Percentiles rank a stretch among this genome's conserved stretches.
Conservation (phyloP, 1,140 invertebrate genomes). For the Kradibia gibbosae region DNA sequence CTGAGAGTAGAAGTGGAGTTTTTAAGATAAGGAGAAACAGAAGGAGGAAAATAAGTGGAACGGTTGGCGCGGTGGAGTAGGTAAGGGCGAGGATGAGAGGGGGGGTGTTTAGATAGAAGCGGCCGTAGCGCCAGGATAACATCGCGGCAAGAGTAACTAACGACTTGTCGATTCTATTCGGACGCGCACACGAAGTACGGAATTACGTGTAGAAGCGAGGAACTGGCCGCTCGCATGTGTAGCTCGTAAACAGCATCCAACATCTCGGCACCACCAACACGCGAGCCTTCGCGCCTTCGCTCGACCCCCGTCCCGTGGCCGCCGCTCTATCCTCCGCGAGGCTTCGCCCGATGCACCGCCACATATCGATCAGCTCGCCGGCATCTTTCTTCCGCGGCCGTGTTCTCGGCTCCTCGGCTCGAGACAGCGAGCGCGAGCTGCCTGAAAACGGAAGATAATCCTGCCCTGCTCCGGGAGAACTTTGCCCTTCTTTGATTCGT, state of each 20-base stretch:
- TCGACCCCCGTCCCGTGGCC: too few species aligned
- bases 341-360: too few species aligned
- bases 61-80: not conserved
- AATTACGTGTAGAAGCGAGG: not conserved
- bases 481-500: not conserved
- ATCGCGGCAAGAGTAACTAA: conserved; percentile 24
- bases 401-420: too few species aligned
- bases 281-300: conserved; percentile 8
- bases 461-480: too few species aligned
- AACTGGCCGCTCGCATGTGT: not conserved
- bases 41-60: too few species aligned
- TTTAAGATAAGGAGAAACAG: not conserved
- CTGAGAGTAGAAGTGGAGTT: not conserved
- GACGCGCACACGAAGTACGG: conserved; percentile 7
- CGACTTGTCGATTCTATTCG: conserved; percentile 26
- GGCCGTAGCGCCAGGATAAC: conserved; percentile 26
- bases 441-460: not conserved
- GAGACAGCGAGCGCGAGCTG: conserved; percentile 12
- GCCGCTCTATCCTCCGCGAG: too few species aligned
- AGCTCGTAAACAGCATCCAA: not conserved
- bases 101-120: not conserved
- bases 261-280: not conserved
- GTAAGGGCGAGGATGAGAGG: not conserved
- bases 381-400: not conserved
- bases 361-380: conserved; percentile 20